These are phyloP conservation scores for Xyrichtys novacula DNA, from an alignment of 2,797 vertebrate genomes.

Conservation along the genomic window DNA sequence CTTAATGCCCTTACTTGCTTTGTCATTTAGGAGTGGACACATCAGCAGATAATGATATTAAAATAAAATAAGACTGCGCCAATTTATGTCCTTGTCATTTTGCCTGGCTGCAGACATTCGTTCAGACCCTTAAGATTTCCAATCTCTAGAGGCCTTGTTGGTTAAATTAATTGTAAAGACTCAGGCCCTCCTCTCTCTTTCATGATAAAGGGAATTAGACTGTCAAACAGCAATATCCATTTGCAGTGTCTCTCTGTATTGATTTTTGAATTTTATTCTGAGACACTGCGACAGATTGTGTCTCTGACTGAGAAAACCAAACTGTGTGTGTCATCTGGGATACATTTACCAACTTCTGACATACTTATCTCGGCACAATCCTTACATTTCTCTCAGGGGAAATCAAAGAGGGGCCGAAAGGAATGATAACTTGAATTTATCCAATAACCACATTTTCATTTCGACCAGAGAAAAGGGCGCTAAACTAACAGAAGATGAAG, in stretches of 20 bases:
- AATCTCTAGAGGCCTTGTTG: constrained; percentile 63
- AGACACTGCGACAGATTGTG: constrained; percentile 58
- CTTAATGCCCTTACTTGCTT: constrained; percentile 46
- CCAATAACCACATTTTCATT: constrained; percentile 18
- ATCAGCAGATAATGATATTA: constrained; percentile 37
- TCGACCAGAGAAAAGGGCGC: constrained; percentile 18
- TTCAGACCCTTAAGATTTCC: constrained; percentile 48
- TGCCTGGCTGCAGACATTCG: constrained; percentile 17
- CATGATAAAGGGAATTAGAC: constrained; percentile 74
- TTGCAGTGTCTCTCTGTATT: constrained; percentile 62
- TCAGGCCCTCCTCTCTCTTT: constrained; percentile 45
- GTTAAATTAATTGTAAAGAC: constrained; percentile 72
- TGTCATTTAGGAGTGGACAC: constrained; percentile 46
- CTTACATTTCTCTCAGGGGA: constrained; percentile 20
- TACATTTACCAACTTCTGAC: constrained; percentile 52
- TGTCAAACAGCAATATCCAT: constrained; percentile 65
- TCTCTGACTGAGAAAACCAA: constrained; percentile 56
- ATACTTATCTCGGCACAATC: constrained; percentile 34
- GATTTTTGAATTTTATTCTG: constrained; percentile 70
- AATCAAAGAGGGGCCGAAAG: constrained; percentile 15
- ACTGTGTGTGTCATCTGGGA: constrained; percentile 54
- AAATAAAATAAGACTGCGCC: constrained; percentile 39
- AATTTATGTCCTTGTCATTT: constrained; percentile 31
- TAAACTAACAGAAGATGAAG: constrained; percentile 26
- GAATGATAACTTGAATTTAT: constrained; percentile 27